Evolutionary conservation across 35 echinoderm and acorn worm genomes (phyloP).

Genomic region (Holothuria glaberrima): DNA sequence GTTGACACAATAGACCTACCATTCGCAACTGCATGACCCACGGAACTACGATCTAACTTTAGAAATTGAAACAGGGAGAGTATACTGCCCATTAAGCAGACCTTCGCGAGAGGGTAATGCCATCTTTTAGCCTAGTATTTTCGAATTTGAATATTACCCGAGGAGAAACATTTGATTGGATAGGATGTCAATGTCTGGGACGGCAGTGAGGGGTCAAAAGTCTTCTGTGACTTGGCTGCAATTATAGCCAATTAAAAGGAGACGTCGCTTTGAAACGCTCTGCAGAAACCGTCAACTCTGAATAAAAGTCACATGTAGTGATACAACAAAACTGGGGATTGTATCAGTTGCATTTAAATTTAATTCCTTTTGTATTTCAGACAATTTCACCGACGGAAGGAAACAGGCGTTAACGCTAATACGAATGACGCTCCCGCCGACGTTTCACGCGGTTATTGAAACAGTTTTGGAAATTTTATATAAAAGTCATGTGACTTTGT

Average conservation of each 20-base stretch:
- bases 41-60: background rate
- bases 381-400: background rate
- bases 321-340: background rate
- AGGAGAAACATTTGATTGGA: too few species aligned
- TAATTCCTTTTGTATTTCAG: background rate
- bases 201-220: too few species aligned
- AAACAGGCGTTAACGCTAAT: background rate
- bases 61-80: background rate
- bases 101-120: background rate
- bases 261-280: too few species aligned
- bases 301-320: background rate
- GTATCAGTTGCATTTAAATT: background rate
- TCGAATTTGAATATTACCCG: too few species aligned
- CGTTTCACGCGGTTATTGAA: background rate
- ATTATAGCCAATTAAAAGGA: too few species aligned
- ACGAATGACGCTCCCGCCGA: background rate
- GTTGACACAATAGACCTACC: background rate
- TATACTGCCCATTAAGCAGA: background rate
- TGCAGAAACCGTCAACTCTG: too few species aligned
- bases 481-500: conserved; percentile 29
- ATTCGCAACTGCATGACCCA: background rate
- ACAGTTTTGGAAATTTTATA: background rate
- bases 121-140: background rate
- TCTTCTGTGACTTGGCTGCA: too few species aligned
- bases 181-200: too few species aligned